These are phyloP conservation scores for Coelogynopora nodosa DNA, from an alignment of 2,888 invertebrate species.

Conservation along the genomic window DNA sequence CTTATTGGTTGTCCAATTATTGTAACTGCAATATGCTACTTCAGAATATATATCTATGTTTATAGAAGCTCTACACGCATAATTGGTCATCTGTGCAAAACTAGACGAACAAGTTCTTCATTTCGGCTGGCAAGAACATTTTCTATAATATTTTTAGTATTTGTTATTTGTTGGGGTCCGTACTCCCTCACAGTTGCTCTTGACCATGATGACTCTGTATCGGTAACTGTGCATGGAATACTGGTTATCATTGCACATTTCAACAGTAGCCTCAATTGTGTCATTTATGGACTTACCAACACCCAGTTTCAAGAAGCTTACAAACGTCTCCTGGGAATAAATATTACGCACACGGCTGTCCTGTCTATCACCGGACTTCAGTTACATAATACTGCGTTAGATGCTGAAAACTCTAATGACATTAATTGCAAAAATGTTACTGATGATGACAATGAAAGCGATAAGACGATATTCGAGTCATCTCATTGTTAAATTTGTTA, in stretches of 20 bases:
- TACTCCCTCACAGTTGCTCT: slow-evolving; percentile 47
- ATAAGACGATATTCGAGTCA: no score
- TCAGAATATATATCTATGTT: slow-evolving; percentile 46
- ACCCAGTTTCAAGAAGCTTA: slow-evolving; percentile 47
- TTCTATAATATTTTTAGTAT: slow-evolving; percentile 47
- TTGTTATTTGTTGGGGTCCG: slow-evolving; percentile 47
- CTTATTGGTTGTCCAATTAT: slow-evolving; percentile 47
- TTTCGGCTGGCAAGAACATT: slow-evolving; percentile 46
- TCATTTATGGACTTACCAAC: slow-evolving; percentile 48
- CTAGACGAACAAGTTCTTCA: slow-evolving; percentile 41
- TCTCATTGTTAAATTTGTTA: no score
- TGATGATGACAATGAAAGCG: no score
- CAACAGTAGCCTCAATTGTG: slow-evolving; percentile 47
- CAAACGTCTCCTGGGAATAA: slow-evolving; percentile 23
- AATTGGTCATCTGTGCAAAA: neutral
- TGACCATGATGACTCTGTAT: slow-evolving; percentile 43
- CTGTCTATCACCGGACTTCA: no score
- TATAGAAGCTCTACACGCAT: slow-evolving; percentile 10
- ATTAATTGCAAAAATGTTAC: no score
- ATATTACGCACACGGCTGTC: no score
- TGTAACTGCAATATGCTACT: slow-evolving; percentile 48
- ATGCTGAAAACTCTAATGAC: no score
- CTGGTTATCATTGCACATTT: slow-evolving; percentile 47
- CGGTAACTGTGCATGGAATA: slow-evolving; percentile 43
- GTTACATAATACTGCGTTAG: no score